A percentile compares a stretch with the other conserved stretches of the same genome.
phyloP scores from a whole-genome alignment of 2,797 vertebrate species.

The Heterohyrax brucei region DNA sequence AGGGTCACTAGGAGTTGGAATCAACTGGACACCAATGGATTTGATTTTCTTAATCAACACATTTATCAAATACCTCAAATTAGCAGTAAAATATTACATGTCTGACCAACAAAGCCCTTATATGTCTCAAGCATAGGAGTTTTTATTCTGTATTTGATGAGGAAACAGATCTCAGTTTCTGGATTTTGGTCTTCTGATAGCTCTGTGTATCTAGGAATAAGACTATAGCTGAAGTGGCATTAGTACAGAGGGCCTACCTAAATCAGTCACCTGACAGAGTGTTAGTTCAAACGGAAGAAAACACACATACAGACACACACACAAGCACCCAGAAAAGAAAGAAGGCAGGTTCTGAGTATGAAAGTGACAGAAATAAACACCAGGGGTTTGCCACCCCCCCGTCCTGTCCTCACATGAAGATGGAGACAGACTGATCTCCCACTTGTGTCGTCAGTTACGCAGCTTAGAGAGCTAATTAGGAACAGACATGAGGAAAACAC shows the following conservation, averaged over 20 bases:
- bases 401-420: background rate
- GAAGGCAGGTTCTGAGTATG: too few relatives aligned
- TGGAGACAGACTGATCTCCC: background rate
- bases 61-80: background rate
- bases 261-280: background rate
- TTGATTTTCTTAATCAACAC: background rate
- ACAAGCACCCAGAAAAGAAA: background rate
- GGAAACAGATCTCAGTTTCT: constrained; percentile 28
- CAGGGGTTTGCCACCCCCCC: background rate
- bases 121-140: background rate
- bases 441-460: background rate
- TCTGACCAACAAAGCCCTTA: background rate
- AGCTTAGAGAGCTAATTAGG: background rate
- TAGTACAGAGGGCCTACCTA: background rate
- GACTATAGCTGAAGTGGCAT: background rate
- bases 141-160: background rate
- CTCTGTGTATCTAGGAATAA: background rate
- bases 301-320: background rate
- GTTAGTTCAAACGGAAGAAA: background rate
- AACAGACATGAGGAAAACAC: background rate
- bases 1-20: too few relatives aligned
- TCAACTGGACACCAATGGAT: too few relatives aligned
- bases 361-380: accelerated
- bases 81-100: background rate
- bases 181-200: background rate